Percentiles rank a stretch among this genome's conserved stretches.
phyloP scores from a whole-genome alignment of 2,113 vertebrate species.

The Murina feae region DNA sequence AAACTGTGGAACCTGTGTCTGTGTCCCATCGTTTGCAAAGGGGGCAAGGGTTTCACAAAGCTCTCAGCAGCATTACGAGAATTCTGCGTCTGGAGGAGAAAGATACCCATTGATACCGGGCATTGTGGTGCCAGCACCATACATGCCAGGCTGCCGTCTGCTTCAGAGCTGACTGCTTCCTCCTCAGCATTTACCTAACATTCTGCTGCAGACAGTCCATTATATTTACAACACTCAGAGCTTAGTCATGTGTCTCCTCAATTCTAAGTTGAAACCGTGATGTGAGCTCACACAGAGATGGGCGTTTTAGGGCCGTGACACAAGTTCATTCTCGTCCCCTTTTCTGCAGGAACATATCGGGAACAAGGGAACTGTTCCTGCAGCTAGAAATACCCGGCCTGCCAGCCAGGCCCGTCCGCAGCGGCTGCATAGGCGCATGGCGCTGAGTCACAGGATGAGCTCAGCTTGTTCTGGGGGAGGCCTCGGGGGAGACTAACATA shows the following conservation, averaged over 20 bases:
- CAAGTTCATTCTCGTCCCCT: background rate
- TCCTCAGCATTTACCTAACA: background rate
- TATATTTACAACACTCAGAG: background rate
- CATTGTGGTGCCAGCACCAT: background rate
- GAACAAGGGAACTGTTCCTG: background rate
- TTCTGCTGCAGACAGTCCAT: background rate
- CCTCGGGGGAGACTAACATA: slow-evolving; percentile 1
- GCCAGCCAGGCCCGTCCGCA: background rate
- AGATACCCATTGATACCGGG: background rate
- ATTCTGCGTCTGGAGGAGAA: background rate
- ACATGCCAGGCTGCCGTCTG: background rate
- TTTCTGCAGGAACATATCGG: background rate
- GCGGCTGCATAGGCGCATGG: background rate
- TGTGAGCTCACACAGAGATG: background rate
- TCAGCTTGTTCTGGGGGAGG: background rate
- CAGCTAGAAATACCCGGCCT: slow-evolving; percentile 32
- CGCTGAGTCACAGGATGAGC: slow-evolving; percentile 47
- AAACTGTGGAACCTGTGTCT: background rate
- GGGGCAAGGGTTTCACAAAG: background rate
- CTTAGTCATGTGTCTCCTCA: background rate
- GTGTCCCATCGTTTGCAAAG: background rate
- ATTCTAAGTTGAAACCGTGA: background rate
- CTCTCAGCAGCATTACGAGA: background rate
- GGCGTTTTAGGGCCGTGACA: background rate
- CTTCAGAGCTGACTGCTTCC: background rate